Percentiles rank a stretch among this genome's conserved stretches.
Evolutionary conservation across 2,113 vertebrate genomes (phyloP).

Genomic region (Corythornis vintsioides): DNA sequence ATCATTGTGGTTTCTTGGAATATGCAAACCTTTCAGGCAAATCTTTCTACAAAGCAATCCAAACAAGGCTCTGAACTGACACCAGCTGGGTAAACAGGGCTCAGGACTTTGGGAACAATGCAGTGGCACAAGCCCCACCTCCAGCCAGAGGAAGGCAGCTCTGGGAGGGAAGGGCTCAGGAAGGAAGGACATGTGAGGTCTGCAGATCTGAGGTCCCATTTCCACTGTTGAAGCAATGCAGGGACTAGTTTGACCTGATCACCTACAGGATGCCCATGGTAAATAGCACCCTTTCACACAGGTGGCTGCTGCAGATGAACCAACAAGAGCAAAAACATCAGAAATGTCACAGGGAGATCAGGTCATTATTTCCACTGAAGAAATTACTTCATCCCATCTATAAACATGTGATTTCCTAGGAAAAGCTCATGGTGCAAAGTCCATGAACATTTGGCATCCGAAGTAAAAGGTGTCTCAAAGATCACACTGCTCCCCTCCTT

Average conservation of each 20-base stretch:
- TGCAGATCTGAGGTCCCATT: neutral
- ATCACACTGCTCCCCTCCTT: neutral
- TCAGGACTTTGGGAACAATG: neutral
- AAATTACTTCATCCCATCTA: neutral
- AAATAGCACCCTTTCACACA: neutral
- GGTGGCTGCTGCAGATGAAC: neutral
- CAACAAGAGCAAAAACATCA: neutral
- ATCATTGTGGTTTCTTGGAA: constrained; percentile 72
- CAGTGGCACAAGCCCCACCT: neutral
- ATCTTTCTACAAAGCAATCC: constrained; percentile 43
- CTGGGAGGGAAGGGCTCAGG: neutral
- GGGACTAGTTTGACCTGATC: fast-evolving
- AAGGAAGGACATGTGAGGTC: neutral
- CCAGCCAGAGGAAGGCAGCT: neutral
- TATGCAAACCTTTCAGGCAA: constrained; percentile 68
- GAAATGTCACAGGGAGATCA: neutral
- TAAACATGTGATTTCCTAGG: neutral
- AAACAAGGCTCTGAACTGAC: constrained; percentile 52
- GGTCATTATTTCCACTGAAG: neutral
- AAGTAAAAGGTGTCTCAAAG: neutral
- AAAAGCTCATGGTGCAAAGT: neutral
- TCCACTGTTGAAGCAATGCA: neutral
- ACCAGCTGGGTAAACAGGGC: constrained; percentile 71
- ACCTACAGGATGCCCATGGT: fast-evolving
- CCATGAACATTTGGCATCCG: neutral